Evolutionary conservation across 2,888 invertebrate genomes (phyloP).

Genomic region (Drosophila limbata): DNA sequence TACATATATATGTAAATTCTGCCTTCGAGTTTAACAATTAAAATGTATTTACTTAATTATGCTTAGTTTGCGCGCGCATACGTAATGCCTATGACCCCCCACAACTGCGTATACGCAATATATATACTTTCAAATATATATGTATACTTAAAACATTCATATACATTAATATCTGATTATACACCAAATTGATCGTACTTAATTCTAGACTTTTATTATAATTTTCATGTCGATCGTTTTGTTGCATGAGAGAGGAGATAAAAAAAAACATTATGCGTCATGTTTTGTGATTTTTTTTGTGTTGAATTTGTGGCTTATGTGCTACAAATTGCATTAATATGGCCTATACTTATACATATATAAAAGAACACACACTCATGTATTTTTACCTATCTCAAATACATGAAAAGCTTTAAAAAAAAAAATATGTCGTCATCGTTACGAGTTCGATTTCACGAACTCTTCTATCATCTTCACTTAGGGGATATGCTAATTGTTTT

Average conservation of each 20-base stretch:
- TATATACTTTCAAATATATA: constrained; percentile 4
- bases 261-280: constrained; percentile 28
- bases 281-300: constrained; percentile 23
- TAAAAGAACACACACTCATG: constrained; percentile 33
- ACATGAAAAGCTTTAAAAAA: constrained; percentile 36
- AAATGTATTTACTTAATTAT: constrained; percentile 38
- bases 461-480: constrained; percentile 24
- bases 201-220: constrained; percentile 20
- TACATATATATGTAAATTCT: constrained; percentile 45
- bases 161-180: constrained; percentile 31
- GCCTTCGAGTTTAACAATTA: constrained; percentile 43
- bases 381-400: constrained; percentile 36
- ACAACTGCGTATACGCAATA: constrained; percentile 17
- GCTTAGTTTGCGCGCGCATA: constrained; percentile 55
- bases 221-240: constrained; percentile 16
- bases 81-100: constrained; percentile 21
- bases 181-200: constrained; percentile 26
- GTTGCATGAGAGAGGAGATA: constrained; percentile 6
- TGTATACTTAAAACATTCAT: constrained; percentile 31
- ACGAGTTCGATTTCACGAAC: constrained; percentile 13
- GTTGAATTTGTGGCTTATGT: constrained; percentile 56
- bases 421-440: constrained; percentile 39
- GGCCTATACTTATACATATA: constrained; percentile 64
- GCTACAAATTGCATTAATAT: constrained; percentile 77
- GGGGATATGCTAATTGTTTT: constrained; percentile 48